Conservation (phyloP, 1,140 invertebrate genomes). For the Phenacoccus solenopsis region DNA sequence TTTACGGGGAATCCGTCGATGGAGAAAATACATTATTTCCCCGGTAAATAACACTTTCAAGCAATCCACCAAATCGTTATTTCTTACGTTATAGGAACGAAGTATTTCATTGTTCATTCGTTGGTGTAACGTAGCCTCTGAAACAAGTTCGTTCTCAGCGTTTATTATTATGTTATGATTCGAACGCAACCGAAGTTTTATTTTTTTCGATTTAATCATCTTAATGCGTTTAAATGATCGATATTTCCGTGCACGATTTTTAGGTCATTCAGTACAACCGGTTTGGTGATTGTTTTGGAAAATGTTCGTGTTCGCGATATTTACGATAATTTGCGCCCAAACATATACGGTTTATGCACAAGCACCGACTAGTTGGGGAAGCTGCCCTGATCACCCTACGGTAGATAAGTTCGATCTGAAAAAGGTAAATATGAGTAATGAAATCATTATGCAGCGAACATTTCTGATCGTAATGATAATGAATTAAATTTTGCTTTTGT, state of each 20-base stretch:
- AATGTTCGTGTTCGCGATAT: not conserved
- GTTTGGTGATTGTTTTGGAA: not conserved
- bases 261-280: not conserved
- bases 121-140: not conserved
- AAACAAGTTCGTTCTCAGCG: not conserved
- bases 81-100: not conserved
- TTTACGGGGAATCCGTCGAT: not conserved
- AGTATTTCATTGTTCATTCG: not conserved
- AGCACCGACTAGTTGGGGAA: not conserved
- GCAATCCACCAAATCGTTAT: not conserved
- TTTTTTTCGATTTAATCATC: not conserved
- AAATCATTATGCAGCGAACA: too few relatives aligned
- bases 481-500: too few relatives aligned
- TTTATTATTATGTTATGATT: conserved; percentile 4
- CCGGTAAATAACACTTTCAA: not conserved
- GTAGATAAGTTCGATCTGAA: not conserved
- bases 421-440: conserved; percentile 3
- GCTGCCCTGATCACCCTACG: not conserved
- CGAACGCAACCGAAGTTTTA: not conserved
- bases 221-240: not conserved
- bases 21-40: not conserved
- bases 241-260: not conserved
- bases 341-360: not conserved
- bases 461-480: too few relatives aligned
- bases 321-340: not conserved